phyloP scores from a whole-genome alignment of 2,797 vertebrate genomes.

The Tauraco hartlaubi region DNA sequence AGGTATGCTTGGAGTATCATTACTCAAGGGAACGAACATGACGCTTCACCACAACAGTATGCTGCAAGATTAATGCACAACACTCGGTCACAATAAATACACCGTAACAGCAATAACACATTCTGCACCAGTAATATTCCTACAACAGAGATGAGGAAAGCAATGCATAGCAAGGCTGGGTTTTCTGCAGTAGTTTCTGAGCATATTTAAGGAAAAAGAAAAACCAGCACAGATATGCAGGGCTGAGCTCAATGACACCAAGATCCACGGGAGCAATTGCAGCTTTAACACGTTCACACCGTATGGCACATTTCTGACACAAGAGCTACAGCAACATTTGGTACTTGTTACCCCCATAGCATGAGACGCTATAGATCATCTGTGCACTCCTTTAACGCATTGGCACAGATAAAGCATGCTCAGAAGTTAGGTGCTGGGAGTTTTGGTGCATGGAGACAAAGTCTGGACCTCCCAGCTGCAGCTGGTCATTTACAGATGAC shows the following conservation, averaged over 20 bases:
- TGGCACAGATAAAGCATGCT: background rate
- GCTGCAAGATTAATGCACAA: background rate
- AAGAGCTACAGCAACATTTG: conserved; percentile 34
- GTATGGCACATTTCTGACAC: conserved; percentile 3
- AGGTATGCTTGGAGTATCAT: background rate
- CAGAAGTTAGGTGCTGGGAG: background rate
- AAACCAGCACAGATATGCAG: background rate
- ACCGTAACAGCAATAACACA: background rate
- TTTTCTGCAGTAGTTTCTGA: background rate
- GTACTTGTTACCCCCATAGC: background rate
- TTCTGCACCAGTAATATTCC: background rate
- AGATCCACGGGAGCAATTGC: background rate
- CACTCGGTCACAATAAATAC: background rate
- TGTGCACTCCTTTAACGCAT: background rate
- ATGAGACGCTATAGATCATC: conserved; percentile 29
- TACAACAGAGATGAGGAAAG: background rate
- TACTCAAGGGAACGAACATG: background rate
- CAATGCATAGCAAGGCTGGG: background rate
- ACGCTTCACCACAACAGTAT: background rate
- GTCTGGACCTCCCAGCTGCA: background rate
- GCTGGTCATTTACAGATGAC: background rate
- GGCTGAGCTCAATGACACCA: background rate
- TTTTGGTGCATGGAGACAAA: background rate
- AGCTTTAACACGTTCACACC: background rate
- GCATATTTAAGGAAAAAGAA: background rate